Base-by-base conservation (phyloP, 2,797 vertebrate species). In the Calcarius lapponicus region DNA sequence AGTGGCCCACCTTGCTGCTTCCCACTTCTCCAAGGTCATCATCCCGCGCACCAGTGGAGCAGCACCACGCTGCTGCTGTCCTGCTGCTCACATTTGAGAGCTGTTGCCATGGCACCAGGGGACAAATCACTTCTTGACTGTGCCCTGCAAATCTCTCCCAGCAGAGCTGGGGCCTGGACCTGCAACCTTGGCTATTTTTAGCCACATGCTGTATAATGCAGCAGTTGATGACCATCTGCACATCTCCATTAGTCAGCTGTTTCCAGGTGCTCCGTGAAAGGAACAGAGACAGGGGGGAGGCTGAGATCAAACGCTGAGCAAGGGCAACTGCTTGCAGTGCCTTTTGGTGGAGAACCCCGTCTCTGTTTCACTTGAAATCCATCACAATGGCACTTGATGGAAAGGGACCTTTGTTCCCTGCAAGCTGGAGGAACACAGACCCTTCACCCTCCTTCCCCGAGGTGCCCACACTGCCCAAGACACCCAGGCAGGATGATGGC, bases 141-240 rank as follows among this genome's bases (percentile, higher is more conserved):
- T 92, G 54, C 71, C 72, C 80, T 95, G 81, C 76, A 92, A 96
- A 95, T 81, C 88, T 94, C 75, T 95, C 89, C 92, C 94, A 57
- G 85, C 58, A 51, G 91, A 94, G 69, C 85, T 26, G 48, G 38
- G 86, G 88, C 88, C 94, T 80, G 40, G 81, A 97, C 97, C 95
- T 93, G 90, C 72, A 97, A 85, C 88, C 80, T 87, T 95, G 76
- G 74, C 95, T 98, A 97, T 98, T 97, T 98, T 97, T 97, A 98
- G 90, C 90, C 80, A 80, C 2, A 1, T 26, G 50, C 87, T 95
- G 92, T 95, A 93, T 94, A 95, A 97, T 90, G 79, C 84, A 95
- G 85, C 80, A 94, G 65, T 38, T 86, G 96, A 92, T 87, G 85
- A 93, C 86, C 92, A 91, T 92, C 92, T 90, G 90, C 94, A 89